phyloP scores from a whole-genome alignment of 53 echinoderm and acorn worm genomes.

The Henricia sp. region DNA sequence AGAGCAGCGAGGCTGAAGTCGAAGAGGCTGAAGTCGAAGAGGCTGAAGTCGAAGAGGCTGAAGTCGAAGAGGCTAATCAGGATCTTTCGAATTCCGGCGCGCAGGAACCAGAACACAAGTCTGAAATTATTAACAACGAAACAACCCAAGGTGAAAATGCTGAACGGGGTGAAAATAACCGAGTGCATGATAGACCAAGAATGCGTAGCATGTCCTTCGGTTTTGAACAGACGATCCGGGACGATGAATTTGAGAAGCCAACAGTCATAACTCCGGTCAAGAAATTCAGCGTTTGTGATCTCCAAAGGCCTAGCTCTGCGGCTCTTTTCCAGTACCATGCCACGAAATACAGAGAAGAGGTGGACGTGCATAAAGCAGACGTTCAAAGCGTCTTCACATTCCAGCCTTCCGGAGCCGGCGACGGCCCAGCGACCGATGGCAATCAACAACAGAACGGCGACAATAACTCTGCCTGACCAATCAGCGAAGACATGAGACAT shows the following conservation, averaged over 20 bases:
- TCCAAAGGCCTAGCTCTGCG: slow-evolving; percentile 28
- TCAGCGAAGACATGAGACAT: slow-evolving; percentile 3
- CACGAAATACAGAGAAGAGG: not conserved
- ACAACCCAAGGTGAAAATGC: not conserved
- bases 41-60: not conserved
- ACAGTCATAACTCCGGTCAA: slow-evolving; percentile 25
- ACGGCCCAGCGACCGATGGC: slow-evolving; percentile 16
- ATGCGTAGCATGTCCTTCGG: slow-evolving; percentile 5
- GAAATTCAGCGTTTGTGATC: slow-evolving; percentile 12
- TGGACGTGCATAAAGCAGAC: slow-evolving; percentile 25
- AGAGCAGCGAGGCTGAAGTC: slow-evolving; percentile 15
- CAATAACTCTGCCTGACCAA: slow-evolving; percentile 16
- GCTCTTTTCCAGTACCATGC: slow-evolving; percentile 47
- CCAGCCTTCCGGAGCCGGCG: not conserved
- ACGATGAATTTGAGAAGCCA: slow-evolving; percentile 7
- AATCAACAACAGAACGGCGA: not conserved
- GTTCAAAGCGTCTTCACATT: slow-evolving; percentile 18
- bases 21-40: not conserved
- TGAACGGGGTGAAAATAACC: not conserved
- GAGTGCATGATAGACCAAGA: no score
- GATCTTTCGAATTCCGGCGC: no score
- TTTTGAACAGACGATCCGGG: not conserved
- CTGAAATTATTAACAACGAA: not conserved
- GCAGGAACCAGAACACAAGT: no score
- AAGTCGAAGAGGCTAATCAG: no score